Evolutionary conservation across 2,797 vertebrate genomes (phyloP).

Genomic region (Coccyzus lansbergi): DNA sequence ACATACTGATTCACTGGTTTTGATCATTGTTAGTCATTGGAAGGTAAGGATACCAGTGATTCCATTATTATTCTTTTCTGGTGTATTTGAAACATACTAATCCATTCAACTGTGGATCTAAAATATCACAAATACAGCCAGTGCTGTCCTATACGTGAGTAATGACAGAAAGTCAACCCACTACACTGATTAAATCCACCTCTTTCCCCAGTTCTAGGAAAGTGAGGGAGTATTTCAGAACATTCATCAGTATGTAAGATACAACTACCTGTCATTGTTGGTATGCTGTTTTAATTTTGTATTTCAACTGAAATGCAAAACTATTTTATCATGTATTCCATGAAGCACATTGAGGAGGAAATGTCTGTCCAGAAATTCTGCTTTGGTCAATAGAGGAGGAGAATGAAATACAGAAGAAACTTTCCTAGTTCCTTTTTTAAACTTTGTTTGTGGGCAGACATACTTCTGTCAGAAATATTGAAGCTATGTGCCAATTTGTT

Average conservation of each 20-base stretch:
- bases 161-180: neutral
- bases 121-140: neutral
- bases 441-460: neutral
- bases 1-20: neutral
- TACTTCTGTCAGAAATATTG: neutral
- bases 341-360: neutral
- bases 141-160: neutral
- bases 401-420: neutral
- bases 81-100: neutral
- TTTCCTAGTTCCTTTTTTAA: neutral
- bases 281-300: neutral
- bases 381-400: neutral
- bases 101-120: neutral
- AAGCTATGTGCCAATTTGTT: neutral
- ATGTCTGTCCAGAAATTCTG: neutral
- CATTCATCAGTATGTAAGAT: neutral
- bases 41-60: neutral
- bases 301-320: neutral
- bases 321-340: neutral
- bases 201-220: neutral
- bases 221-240: neutral
- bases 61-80: neutral
- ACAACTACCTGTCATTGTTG: neutral
- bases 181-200: neutral
- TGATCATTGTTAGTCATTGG: neutral